Evolutionary conservation across 2,888 invertebrate species (phyloP).

Genomic region (Diogma glabrata): DNA sequence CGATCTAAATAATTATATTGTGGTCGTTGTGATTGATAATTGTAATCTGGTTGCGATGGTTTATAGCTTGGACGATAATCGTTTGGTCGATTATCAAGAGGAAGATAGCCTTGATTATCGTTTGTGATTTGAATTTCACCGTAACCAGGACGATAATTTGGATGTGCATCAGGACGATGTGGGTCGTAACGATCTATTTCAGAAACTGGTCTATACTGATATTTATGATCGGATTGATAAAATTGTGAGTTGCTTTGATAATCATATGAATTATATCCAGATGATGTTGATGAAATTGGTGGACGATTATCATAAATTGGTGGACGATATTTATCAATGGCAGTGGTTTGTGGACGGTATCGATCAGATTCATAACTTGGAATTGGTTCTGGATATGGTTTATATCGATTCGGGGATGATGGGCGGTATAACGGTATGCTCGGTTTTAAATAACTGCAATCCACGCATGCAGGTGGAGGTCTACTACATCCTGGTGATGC

Average conservation of each 20-base stretch:
- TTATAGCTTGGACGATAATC: conserved; percentile 28
- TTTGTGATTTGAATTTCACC: conserved; percentile 25
- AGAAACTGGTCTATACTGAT: conserved; percentile 18
- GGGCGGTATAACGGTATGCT: conserved; percentile 29
- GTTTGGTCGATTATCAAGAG: conserved; percentile 13
- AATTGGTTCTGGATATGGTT: conserved; percentile 17
- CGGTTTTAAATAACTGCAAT: conserved; percentile 29
- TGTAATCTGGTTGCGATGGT: conserved; percentile 27
- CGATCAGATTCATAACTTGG: conserved; percentile 25
- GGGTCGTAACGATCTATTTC: conserved; percentile 32
- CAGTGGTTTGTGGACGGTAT: conserved; percentile 27
- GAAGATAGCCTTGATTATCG: not conserved
- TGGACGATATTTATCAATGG: conserved; percentile 24
- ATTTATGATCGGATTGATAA: conserved; percentile 15
- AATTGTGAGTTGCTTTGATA: conserved; percentile 24
- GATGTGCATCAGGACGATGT: conserved; percentile 23
- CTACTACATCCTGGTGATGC: conserved; percentile 49
- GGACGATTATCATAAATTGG: conserved; percentile 15
- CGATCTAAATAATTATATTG: conserved; percentile 15
- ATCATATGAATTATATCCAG: conserved; percentile 29
- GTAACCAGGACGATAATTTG: conserved; percentile 24
- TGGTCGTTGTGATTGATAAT: conserved; percentile 23
- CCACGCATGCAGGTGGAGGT: conserved; percentile 28
- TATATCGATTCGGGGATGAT: conserved; percentile 24
- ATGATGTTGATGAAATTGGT: conserved; percentile 22